These are phyloP conservation scores for Andrena flavipes DNA, from an alignment of 2,888 invertebrate genomes.

Conservation along the genomic window DNA sequence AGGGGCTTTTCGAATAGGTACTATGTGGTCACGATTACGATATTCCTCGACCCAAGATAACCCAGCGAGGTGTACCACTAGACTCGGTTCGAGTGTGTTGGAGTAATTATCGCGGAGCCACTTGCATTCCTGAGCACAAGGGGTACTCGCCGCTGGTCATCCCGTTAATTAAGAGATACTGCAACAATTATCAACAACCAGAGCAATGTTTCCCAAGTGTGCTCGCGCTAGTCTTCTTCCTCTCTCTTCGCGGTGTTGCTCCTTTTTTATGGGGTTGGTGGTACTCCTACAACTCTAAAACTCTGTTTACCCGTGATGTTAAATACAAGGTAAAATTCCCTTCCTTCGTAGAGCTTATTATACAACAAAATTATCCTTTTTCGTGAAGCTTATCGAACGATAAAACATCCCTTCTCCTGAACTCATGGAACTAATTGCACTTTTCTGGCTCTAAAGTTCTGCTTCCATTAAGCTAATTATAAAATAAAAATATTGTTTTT, in stretches of 20 bases:
- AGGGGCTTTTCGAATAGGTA: background rate
- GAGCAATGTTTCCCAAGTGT: background rate
- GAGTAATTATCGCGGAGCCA: slow-evolving; percentile 53
- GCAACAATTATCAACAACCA: slow-evolving; percentile 33
- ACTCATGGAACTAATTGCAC: background rate
- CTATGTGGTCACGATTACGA: slow-evolving; percentile 5
- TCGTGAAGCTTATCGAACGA: too few relatives aligned
- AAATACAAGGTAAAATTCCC: too few relatives aligned
- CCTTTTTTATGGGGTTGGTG: slow-evolving; percentile 4
- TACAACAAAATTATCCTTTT: too few relatives aligned
- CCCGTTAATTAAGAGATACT: slow-evolving; percentile 56
- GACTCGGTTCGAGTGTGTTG: slow-evolving; percentile 30
- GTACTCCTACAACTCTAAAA: slow-evolving; percentile 16
- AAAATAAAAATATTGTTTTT: too few relatives aligned
- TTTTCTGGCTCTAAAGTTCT: background rate
- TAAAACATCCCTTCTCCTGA: too few relatives aligned
- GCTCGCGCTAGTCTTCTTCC: background rate
- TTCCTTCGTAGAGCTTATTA: too few relatives aligned
- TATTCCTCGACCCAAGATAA: slow-evolving; percentile 46
- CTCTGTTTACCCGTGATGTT: too few relatives aligned
- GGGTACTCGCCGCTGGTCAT: slow-evolving; percentile 30
- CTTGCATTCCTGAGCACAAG: slow-evolving; percentile 40
- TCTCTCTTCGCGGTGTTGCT: background rate
- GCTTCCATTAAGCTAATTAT: too few relatives aligned
- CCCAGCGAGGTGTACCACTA: slow-evolving; percentile 44